Evolutionary conservation across 2,888 invertebrate genomes (phyloP).

Genomic region (Eristalis arbustorum): DNA sequence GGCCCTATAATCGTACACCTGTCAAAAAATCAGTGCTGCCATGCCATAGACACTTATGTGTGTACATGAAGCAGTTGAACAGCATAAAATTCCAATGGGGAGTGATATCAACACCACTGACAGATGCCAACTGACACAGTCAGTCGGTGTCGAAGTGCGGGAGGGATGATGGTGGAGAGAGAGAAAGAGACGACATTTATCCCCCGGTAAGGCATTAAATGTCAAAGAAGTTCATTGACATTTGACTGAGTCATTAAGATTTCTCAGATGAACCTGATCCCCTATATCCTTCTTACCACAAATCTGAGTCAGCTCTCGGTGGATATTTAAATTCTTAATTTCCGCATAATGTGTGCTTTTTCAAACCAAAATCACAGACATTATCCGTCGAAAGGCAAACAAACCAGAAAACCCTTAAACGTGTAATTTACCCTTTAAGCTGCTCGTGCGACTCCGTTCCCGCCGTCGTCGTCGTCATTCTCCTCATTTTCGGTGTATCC

Average conservation of each 20-base stretch:
- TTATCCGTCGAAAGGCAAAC: conserved; percentile 54
- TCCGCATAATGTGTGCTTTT: conserved; percentile 58
- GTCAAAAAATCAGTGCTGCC: conserved; percentile 21
- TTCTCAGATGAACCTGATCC: neutral
- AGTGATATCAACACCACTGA: conserved; percentile 26
- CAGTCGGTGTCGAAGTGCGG: too few relatives aligned
- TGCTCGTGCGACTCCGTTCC: neutral
- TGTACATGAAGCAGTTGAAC: neutral
- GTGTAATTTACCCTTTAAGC: conserved; percentile 58
- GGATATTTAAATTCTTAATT: conserved; percentile 62
- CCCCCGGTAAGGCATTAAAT: conserved; percentile 29
- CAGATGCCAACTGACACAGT: conserved; percentile 30
- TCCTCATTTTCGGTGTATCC: neutral
- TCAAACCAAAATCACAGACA: conserved; percentile 58
- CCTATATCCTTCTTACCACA: conserved; percentile 14
- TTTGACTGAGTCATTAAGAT: conserved; percentile 21
- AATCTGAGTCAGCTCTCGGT: neutral
- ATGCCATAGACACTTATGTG: neutral
- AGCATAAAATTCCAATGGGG: conserved; percentile 26
- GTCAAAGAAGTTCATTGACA: conserved; percentile 66
- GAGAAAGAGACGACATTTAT: neutral
- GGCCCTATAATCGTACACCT: conserved; percentile 29
- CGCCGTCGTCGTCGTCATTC: neutral
- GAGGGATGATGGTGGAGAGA: neutral
- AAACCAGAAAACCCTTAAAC: conserved; percentile 54